Conservation (phyloP, 1,140 invertebrate species). For the Oscheius sp. region DNA sequence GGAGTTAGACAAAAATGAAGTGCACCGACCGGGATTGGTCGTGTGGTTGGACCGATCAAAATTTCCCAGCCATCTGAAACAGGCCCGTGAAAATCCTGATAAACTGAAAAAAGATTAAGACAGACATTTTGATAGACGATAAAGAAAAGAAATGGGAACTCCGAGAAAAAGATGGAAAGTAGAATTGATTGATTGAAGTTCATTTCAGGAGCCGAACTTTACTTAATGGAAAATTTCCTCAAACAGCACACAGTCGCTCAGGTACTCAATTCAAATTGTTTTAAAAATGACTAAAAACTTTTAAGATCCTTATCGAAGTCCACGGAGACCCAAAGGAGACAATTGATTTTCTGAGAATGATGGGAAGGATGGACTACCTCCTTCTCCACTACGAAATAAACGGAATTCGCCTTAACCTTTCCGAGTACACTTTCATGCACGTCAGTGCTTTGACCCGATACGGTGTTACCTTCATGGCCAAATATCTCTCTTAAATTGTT, state of each 20-base stretch:
- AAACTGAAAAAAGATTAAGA: too few species aligned
- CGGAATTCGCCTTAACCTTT: neutral
- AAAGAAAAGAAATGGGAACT: too few species aligned
- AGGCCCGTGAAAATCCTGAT: too few species aligned
- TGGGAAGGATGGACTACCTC: neutral
- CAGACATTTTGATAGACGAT: too few species aligned
- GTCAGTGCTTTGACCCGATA: neutral
- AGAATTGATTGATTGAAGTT: too few species aligned
- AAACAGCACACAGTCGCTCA: neutral
- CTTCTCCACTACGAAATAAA: neutral
- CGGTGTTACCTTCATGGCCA: neutral
- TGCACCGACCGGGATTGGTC: too few species aligned
- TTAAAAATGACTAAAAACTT: neutral
- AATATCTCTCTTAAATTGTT: too few species aligned
- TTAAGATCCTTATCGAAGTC: neutral
- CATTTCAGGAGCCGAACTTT: constrained; percentile 7
- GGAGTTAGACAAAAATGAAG: too few species aligned
- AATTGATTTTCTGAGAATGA: neutral
- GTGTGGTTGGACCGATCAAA: too few species aligned
- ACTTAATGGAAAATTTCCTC: neutral
- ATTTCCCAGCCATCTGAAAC: too few species aligned
- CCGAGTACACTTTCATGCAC: neutral
- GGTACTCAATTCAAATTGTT: neutral
- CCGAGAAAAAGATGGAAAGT: too few species aligned
- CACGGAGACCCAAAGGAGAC: neutral